Conservation (phyloP, 2,797 vertebrate species). For the Myotis daubentonii region DNA sequence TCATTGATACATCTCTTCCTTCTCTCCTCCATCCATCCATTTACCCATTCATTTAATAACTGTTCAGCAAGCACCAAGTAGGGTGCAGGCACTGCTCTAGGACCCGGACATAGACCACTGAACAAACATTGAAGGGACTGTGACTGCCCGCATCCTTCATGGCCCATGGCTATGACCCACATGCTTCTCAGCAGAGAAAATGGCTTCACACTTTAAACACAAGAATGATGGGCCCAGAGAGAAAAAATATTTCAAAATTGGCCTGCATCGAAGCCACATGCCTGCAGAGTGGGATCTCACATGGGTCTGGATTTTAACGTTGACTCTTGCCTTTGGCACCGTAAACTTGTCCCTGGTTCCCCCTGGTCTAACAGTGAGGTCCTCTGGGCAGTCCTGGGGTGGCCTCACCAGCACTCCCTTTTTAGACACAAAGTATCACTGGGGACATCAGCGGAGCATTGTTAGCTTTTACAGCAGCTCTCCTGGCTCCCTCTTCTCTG, state of each 20-base stretch:
- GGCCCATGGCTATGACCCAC: not conserved
- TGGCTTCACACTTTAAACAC: not conserved
- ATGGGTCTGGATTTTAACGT: not conserved
- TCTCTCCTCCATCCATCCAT: not conserved
- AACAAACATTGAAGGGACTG: not conserved
- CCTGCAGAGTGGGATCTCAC: not conserved
- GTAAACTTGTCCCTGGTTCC: not conserved
- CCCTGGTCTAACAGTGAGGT: not conserved
- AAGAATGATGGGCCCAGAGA: not conserved
- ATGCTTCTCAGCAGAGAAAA: not conserved
- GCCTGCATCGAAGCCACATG: not conserved
- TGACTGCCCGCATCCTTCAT: not conserved
- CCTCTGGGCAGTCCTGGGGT: not conserved
- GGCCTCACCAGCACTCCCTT: not conserved
- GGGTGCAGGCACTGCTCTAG: not conserved
- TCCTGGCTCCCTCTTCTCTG: not conserved
- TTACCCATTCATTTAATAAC: not conserved
- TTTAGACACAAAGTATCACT: not conserved
- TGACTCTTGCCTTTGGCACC: not conserved
- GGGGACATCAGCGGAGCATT: not conserved
- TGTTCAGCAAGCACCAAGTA: not conserved
- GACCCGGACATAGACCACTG: not conserved
- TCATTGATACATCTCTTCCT: not conserved
- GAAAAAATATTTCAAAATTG: not conserved
- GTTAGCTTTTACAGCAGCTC: not conserved